Base-by-base conservation (phyloP, 37 sponge, comb jelly and placozoan genomes). In the Mnemiopsis leidyi region DNA sequence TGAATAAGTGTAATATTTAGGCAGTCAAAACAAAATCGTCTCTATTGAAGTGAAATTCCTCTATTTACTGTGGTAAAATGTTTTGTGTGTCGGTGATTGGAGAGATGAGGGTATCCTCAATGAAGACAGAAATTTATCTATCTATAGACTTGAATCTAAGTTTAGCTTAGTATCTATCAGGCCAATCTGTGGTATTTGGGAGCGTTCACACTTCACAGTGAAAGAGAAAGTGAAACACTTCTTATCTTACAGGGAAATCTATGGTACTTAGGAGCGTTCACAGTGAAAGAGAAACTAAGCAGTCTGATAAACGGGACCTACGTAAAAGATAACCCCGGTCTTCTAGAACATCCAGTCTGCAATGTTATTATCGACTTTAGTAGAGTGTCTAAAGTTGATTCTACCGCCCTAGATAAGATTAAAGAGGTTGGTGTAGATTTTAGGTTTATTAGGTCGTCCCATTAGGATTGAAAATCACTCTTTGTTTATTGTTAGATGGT, bases 121-220 rank as follows among this genome's bases (percentile, higher is more conserved):
- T n/a, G n/a, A n/a, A n/a, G n/a, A n/a, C n/a, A n/a, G n/a, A 67
- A 67, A 67, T 67, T 67, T 67, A 67, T 67, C 20, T 67, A 67
- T 67, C 20, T 67, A 67, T 20, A 21, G n/a, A n/a, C n/a, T n/a
- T n/a, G n/a, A n/a, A n/a, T n/a, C n/a, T n/a, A n/a, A n/a, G n/a
- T n/a, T n/a, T n/a, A n/a, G n/a, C n/a, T n/a, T n/a, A n/a, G n/a
- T 67, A 67, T 67, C 20, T 67, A 67, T 21, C 90, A 85, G 90
- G 90, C 48, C 3, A 26, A 28, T n/a, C 48, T 85, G 90, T 85
- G 90, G 90, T 85, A 85, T 39, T 29, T 85, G n/a, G 90, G 90
- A 16, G 90, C 90, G 23, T 85, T 85, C 23, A 21, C 20, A 67
- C 68, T 13, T 67, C 13, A 85, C 90, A 26, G 36, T 85, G 2